A percentile compares a stretch with the other conserved stretches of the same genome.
Conservation (phyloP, 2,113 vertebrate genomes). For the Corythoichthys intestinalis region DNA sequence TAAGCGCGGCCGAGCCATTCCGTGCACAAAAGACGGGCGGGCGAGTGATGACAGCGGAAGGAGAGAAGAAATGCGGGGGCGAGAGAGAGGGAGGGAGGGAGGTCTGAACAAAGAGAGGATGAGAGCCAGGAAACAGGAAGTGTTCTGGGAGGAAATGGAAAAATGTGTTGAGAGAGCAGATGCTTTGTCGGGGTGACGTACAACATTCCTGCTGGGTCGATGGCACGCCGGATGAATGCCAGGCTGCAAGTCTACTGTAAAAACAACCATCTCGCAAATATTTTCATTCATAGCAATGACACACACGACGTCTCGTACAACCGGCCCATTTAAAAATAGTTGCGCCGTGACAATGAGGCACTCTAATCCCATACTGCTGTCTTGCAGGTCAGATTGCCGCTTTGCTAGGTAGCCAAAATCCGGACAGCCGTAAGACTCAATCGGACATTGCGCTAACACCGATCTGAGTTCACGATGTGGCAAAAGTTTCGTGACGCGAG, state of each 20-base stretch:
- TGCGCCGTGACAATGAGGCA: no score
- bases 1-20: slow-evolving; percentile 43
- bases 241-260: not conserved
- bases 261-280: not conserved
- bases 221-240: not conserved
- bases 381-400: no score
- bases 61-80: slow-evolving; percentile 16
- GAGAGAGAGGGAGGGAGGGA: slow-evolving; percentile 11
- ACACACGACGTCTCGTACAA: not conserved
- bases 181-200: slow-evolving; percentile 50
- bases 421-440: no score
- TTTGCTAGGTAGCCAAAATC: no score
- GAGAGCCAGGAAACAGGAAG: slow-evolving; percentile 67
- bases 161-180: slow-evolving; percentile 44
- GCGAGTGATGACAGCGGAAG: slow-evolving; percentile 22
- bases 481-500: no score
- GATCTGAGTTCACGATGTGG: no score
- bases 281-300: not conserved
- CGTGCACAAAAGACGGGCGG: not conserved
- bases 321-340: not conserved
- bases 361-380: no score
- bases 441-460: no score
- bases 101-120: slow-evolving; percentile 64
- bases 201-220: not conserved
- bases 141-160: slow-evolving; percentile 56